Conservation (phyloP, 2,888 invertebrate species). For the Lagria hirta region DNA sequence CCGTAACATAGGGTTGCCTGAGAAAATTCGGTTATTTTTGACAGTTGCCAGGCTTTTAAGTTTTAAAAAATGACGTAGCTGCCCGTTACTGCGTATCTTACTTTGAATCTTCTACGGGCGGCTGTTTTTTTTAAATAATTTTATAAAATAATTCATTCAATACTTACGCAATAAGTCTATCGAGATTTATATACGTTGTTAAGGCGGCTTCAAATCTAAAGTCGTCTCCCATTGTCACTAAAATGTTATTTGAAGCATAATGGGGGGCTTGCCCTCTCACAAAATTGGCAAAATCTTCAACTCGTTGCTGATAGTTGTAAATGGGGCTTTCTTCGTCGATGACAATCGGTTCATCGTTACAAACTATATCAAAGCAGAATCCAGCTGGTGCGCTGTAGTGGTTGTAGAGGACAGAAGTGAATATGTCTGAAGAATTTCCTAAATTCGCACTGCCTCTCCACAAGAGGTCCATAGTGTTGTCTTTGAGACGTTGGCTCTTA, state of each 20-base stretch:
- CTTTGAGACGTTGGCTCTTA: conserved; percentile 58
- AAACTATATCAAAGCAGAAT: conserved; percentile 60
- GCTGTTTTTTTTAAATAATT: too few species aligned
- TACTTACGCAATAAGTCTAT: conserved; percentile 18
- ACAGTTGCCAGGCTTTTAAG: too few species aligned
- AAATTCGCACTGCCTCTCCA: conserved; percentile 65
- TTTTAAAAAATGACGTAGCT: too few species aligned
- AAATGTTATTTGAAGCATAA: conserved; percentile 21
- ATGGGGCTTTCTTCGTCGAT: conserved; percentile 57
- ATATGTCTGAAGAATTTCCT: conserved; percentile 44
- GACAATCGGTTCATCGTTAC: conserved; percentile 56
- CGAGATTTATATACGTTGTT: conserved; percentile 20
- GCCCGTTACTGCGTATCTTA: too few species aligned
- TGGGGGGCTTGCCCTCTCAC: conserved; percentile 43
- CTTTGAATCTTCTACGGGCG: too few species aligned
- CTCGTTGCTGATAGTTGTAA: conserved; percentile 56
- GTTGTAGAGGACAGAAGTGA: conserved; percentile 41
- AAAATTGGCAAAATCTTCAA: conserved; percentile 40
- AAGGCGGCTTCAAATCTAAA: conserved; percentile 23
- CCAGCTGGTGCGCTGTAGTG: conserved; percentile 60
- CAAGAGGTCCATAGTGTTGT: conserved; percentile 67
- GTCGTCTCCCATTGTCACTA: conserved; percentile 27
- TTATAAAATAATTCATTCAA: too few species aligned
- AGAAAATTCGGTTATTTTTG: too few species aligned
- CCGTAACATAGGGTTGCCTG: too few species aligned